Base-by-base conservation (phyloP, 2,113 vertebrate genomes). In the Jaculus jaculus region DNA sequence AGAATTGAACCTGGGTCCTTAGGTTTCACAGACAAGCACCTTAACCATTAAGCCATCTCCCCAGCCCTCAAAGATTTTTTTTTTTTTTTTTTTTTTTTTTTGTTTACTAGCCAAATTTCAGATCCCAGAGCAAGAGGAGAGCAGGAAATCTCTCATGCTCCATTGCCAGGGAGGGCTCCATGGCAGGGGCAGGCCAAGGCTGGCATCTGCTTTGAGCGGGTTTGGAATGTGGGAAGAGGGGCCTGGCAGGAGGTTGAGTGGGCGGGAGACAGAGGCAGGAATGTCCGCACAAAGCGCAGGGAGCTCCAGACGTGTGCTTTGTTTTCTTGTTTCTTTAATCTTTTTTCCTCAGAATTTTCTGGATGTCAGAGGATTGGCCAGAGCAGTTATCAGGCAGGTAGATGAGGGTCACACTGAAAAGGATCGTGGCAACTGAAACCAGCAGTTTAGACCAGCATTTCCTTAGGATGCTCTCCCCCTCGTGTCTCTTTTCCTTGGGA, bases 211-310 rank as follows among this genome's bases (percentile, higher is more conserved):
- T 26, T 20, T 39, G 32, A 21, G 74, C 23, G 10, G 74, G 61
- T 42, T 18, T 72, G 85, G 30, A 66, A 0, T 2, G 39, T 0
- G 5, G 63, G 37, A 60, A 34, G 58, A 34, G 54, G 54, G 30
- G 47, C 16, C 93, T 65, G 65, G 85, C 89, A 13, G 92, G 68
- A 87, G 61, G 61, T 8, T 13, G 60, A 47, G 80, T 75, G 91
- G 92, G 89, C 0, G 26, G 92, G 78, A 92, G 92, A 26, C 54
- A 83, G 87, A 81, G 24, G 71, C 69, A 42, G 28, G 34, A 5
- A 34, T 6, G 42, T 16, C 69, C 0, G 0, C 74, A 24, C 63
- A 37, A 9, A 9, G 47, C 88, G 15, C n/a, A 7, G 63, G 34
- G 73, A 87, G 60, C 63, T 15, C 58, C 8, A 7, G 47, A 78